These are phyloP conservation scores for Caiman crocodilus DNA, from an alignment of 2,797 vertebrate genomes.

Conservation along the genomic window DNA sequence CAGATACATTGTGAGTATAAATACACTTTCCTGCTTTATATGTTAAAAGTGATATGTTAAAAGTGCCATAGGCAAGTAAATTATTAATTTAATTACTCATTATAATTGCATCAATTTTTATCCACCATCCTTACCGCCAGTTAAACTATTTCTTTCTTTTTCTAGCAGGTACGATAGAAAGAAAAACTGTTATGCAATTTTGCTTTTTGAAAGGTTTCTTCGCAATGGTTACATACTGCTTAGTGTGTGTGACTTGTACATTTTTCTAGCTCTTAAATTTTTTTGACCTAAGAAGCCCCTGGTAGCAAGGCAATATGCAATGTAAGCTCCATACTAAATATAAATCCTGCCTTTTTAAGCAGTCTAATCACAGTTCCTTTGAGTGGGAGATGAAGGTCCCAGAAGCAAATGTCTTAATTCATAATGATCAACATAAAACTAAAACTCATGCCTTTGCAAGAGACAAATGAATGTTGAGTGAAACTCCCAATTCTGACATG, in stretches of 20 bases:
- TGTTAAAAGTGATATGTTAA: neutral
- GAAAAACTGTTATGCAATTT: neutral
- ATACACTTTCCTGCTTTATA: neutral
- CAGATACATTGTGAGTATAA: neutral
- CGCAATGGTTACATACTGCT: neutral
- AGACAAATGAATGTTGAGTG: neutral
- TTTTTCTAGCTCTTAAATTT: neutral
- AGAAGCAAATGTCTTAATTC: neutral
- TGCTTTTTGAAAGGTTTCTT: neutral
- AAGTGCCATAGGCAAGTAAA: neutral
- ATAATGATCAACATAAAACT: neutral
- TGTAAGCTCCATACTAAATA: neutral
- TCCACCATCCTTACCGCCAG: neutral
- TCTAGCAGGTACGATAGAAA: neutral
- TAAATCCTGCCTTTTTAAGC: neutral
- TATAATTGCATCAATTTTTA: neutral
- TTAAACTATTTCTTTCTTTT: neutral
- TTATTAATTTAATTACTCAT: neutral
- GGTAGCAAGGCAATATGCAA: neutral
- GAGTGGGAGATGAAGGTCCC: neutral
- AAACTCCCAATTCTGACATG: neutral
- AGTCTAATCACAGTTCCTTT: neutral
- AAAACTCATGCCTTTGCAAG: neutral
- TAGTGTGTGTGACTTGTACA: neutral
- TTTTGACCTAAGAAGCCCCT: neutral